Conservation (phyloP, 2,113 vertebrate genomes). For the Strigops habroptila region DNA sequence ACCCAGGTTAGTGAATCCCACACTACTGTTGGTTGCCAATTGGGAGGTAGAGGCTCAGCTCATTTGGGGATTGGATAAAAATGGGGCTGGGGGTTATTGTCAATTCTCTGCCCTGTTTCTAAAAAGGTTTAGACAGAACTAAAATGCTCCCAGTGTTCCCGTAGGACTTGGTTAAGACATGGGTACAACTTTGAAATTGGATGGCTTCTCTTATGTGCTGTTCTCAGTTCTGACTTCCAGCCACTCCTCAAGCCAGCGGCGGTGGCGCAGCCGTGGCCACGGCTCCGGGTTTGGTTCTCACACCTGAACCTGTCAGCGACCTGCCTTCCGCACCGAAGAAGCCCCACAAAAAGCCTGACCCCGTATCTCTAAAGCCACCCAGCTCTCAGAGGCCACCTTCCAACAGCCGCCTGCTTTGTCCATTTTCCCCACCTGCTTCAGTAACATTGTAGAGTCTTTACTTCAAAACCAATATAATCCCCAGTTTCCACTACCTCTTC, state of each 20-base stretch:
- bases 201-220: slow-evolving; percentile 28
- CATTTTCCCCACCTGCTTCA: slow-evolving; percentile 2
- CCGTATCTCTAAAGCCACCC: not conserved
- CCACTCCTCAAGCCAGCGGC: not conserved
- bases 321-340: not conserved
- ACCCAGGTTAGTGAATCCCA: not conserved
- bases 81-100: not conserved
- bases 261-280: not conserved
- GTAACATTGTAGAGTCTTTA: slow-evolving; percentile 1
- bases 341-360: slow-evolving; percentile 37
- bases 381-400: slow-evolving; percentile 61
- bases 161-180: not conserved
- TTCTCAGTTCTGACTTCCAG: not conserved
- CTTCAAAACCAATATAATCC: slow-evolving; percentile 66
- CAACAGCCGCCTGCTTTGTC: slow-evolving; percentile 50
- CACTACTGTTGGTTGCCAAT: slow-evolving; percentile 2
- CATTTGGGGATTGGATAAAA: not conserved
- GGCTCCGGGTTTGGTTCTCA: not conserved
- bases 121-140: slow-evolving; percentile 16
- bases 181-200: not conserved
- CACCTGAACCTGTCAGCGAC: not conserved
- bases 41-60: not conserved
- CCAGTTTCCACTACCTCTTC: slow-evolving; percentile 51
- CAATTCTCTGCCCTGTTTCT: not conserved
- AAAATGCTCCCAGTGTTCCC: slow-evolving; percentile 44